These are phyloP conservation scores for Crepidodera aurea DNA, from an alignment of 2,888 invertebrate species.

Conservation along the genomic window DNA sequence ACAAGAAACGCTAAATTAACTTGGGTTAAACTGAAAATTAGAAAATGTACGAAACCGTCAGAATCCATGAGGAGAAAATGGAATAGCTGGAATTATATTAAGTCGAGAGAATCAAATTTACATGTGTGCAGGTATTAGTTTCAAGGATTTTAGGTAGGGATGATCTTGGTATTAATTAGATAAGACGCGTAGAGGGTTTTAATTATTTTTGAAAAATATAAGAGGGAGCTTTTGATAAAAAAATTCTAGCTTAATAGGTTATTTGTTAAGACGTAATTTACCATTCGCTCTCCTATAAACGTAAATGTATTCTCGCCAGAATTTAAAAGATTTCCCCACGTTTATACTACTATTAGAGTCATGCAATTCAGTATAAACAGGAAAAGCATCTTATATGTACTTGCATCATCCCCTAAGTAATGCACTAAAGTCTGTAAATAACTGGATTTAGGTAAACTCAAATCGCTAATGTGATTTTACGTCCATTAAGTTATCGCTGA, in stretches of 20 bases:
- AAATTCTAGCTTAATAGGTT: too few relatives aligned
- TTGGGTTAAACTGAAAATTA: neutral
- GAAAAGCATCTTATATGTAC: neutral
- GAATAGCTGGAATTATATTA: neutral
- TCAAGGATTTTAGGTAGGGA: neutral
- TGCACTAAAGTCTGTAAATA: neutral
- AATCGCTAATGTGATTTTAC: too few relatives aligned
- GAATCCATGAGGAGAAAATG: conserved; percentile 13
- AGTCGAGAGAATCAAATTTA: neutral
- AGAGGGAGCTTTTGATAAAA: too few relatives aligned
- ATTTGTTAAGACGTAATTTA: too few relatives aligned
- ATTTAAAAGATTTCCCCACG: too few relatives aligned
- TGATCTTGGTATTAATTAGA: too few relatives aligned
- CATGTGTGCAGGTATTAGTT: conserved; percentile 4
- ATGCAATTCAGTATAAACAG: neutral
- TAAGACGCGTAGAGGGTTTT: too few relatives aligned
- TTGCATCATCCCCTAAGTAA: neutral
- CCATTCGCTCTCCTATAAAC: too few relatives aligned
- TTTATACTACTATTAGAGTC: neutral
- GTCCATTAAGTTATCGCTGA: too few relatives aligned
- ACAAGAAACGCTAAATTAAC: conserved; percentile 3
- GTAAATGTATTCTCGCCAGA: too few relatives aligned
- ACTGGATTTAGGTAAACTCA: too few relatives aligned
- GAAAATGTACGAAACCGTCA: conserved; percentile 15
- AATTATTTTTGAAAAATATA: too few relatives aligned